A percentile compares a stretch with the other conserved stretches of the same genome.
phyloP scores from a whole-genome alignment of 1,140 invertebrate species.

The Apis laboriosa region DNA sequence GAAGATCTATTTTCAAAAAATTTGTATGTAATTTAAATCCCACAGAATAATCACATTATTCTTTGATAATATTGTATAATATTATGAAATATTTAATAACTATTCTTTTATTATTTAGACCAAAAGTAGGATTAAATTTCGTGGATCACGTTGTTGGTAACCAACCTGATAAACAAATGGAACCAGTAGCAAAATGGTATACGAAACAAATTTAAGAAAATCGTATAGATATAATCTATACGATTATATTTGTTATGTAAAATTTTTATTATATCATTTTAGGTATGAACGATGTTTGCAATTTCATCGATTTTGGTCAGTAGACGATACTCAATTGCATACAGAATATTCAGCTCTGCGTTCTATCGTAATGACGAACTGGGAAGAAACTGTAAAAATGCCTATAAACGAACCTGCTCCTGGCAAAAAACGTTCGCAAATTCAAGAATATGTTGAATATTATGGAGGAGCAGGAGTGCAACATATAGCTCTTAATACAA shows the following conservation, averaged over 20 bases:
- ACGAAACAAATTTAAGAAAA: neutral
- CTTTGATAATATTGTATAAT: neutral
- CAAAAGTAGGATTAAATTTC: slow-evolving; percentile 90
- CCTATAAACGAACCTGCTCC: slow-evolving; percentile 98
- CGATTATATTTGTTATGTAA: neutral
- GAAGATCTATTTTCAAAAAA: slow-evolving; percentile 84
- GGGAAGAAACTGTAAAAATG: slow-evolving; percentile 98
- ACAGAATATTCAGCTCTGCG: slow-evolving; percentile 97
- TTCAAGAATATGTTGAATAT: slow-evolving; percentile 99
- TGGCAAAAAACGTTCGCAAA: slow-evolving; percentile 98
- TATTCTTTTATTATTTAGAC: slow-evolving; percentile 80
- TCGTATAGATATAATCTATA: neutral
- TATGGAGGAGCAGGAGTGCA: slow-evolving; percentile 98
- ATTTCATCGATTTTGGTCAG: slow-evolving; percentile 99
- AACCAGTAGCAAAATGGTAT: slow-evolving; percentile 91
- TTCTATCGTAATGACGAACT: slow-evolving; percentile 98
- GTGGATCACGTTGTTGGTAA: slow-evolving; percentile 99
- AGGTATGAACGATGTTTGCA: slow-evolving; percentile 95
- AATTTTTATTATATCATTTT: slow-evolving; percentile 46
- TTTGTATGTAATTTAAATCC: slow-evolving; percentile 84
- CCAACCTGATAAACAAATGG: slow-evolving; percentile 96
- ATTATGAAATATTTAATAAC: slow-evolving; percentile 36
- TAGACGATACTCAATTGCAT: slow-evolving; percentile 97
- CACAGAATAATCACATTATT: neutral
- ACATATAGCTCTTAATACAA: slow-evolving; percentile 97